Conservation (phyloP, 2,888 invertebrate genomes). For the Cantharis flavilabris region DNA sequence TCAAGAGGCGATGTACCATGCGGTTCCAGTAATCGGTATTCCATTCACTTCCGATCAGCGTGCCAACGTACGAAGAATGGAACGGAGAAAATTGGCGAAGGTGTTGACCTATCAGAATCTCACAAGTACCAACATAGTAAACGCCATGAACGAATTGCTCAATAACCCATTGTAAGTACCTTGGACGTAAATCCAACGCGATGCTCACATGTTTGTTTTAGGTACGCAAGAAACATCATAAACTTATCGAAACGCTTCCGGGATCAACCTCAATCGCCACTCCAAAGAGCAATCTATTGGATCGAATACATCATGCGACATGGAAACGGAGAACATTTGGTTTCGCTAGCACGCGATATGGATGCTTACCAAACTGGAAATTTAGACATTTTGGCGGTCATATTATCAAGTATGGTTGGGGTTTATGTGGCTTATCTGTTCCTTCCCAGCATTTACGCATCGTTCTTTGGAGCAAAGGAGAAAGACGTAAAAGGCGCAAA, state of each 20-base stretch:
- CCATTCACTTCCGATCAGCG: constrained; percentile 38
- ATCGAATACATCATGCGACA: constrained; percentile 35
- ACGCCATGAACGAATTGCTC: constrained; percentile 11
- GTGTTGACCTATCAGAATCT: constrained; percentile 7
- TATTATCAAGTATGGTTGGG: neutral
- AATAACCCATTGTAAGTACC: constrained; percentile 17
- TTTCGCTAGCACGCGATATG: constrained; percentile 30
- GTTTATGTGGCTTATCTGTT: constrained; percentile 18
- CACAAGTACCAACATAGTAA: constrained; percentile 3
- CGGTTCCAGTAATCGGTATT: constrained; percentile 37
- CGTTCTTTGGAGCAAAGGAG: neutral
- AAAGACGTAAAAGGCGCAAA: neutral
- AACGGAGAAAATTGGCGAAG: constrained; percentile 2
- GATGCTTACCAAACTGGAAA: constrained; percentile 29
- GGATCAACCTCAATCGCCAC: constrained; percentile 36
- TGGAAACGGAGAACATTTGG: constrained; percentile 29
- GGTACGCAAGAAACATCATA: constrained; percentile 33
- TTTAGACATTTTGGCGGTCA: constrained; percentile 29
- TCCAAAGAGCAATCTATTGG: constrained; percentile 35
- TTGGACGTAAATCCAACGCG: neutral
- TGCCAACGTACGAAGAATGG: constrained; percentile 17
- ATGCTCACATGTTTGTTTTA: constrained; percentile 15
- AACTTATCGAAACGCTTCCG: constrained; percentile 29
- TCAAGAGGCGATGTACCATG: constrained; percentile 37
- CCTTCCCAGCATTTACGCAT: constrained; percentile 3